Evolutionary conservation across 2,113 vertebrate genomes (phyloP).

Genomic region (Telmatochromis brachygnathus): DNA sequence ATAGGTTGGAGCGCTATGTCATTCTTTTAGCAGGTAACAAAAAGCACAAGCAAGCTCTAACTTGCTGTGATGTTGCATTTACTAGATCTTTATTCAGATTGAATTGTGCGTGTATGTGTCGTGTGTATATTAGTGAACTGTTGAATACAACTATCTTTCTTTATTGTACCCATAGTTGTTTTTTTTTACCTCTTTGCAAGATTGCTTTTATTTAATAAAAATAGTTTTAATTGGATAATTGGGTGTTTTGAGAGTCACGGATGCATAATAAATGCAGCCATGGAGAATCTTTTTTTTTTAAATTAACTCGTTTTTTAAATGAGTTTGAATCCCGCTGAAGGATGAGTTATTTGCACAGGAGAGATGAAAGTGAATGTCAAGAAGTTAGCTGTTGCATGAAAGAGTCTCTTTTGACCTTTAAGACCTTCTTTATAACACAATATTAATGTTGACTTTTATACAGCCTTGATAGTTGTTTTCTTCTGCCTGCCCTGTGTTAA

Average conservation of each 20-base stretch:
- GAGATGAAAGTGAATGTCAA: neutral
- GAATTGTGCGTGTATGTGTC: neutral
- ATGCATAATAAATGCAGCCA: neutral
- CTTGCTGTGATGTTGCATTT: neutral
- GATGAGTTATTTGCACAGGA: neutral
- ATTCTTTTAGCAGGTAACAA: neutral
- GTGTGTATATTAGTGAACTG: neutral
- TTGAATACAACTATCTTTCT: neutral
- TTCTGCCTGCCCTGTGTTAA: neutral
- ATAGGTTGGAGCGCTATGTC: neutral
- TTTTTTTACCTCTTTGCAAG: neutral
- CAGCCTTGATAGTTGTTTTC: neutral
- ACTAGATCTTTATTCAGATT: neutral
- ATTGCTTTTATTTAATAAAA: neutral
- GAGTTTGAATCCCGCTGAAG: neutral
- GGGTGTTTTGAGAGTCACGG: neutral
- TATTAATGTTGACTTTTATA: neutral
- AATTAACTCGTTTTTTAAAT: neutral
- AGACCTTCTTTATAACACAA: neutral
- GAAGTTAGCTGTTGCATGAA: neutral
- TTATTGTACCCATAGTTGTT: neutral
- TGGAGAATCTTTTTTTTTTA: neutral
- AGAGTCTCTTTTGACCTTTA: neutral
- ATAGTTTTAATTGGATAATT: neutral
- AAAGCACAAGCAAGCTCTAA: neutral